Evolutionary conservation across 2,888 invertebrate genomes (phyloP).

Genomic region (Apomyelois bistriatella): DNA sequence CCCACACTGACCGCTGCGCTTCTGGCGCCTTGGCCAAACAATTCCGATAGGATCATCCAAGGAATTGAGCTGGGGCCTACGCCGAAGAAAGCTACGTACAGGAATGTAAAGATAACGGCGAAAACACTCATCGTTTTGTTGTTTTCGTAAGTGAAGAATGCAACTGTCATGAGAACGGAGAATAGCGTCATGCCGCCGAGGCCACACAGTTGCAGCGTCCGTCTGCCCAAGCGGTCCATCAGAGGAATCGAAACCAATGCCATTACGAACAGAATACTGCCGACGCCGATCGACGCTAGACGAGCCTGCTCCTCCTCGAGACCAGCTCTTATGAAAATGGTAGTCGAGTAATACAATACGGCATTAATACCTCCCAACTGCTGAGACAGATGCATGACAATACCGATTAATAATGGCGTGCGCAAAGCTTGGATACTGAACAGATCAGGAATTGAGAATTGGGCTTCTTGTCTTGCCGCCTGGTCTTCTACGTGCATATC

Average conservation of each 20-base stretch:
- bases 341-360: conserved; percentile 86
- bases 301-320: conserved; percentile 79
- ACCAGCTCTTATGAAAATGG: conserved; percentile 82
- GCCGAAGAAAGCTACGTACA: conserved; percentile 74
- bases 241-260: conserved; percentile 87
- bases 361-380: conserved; percentile 75
- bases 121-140: conserved; percentile 69
- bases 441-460: conserved; percentile 61
- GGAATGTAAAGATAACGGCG: conserved; percentile 69
- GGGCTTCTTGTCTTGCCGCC: conserved; percentile 61
- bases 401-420: conserved; percentile 65
- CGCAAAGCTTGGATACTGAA: conserved; percentile 53
- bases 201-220: conserved; percentile 85
- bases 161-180: conserved; percentile 84
- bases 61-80: conserved; percentile 76
- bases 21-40: conserved; percentile 72
- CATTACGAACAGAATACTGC: conserved; percentile 86
- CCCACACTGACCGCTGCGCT: conserved; percentile 74
- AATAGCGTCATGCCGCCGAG: conserved; percentile 86
- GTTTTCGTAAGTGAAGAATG: conserved; percentile 63
- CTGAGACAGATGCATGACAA: conserved; percentile 76
- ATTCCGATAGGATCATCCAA: conserved; percentile 75
- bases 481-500: conserved; percentile 72
- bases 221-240: conserved; percentile 85
- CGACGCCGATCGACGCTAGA: conserved; percentile 85